Conservation (phyloP, 2,888 invertebrate species). For the Vesta saturnalis region DNA sequence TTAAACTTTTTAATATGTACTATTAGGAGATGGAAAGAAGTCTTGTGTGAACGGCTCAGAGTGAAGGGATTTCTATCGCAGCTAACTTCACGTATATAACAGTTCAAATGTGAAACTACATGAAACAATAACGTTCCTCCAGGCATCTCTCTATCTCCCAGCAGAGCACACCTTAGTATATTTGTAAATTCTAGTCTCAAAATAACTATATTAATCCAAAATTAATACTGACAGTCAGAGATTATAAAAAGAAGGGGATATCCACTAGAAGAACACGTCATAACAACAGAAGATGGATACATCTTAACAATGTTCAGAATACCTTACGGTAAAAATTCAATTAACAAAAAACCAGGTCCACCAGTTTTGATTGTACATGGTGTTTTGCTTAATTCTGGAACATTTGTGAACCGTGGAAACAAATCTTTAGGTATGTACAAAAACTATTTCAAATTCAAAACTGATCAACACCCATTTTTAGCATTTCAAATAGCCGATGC, state of each 20-base stretch:
- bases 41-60: too few relatives aligned
- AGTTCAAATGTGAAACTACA: too few relatives aligned
- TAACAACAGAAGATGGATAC: constrained; percentile 53
- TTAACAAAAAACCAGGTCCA: constrained; percentile 15
- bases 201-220: background rate
- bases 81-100: too few relatives aligned
- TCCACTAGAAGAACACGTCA: constrained; percentile 53
- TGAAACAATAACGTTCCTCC: too few relatives aligned
- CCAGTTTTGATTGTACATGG: constrained; percentile 57
- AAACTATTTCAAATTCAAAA: background rate
- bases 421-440: constrained; percentile 54
- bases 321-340: constrained; percentile 49
- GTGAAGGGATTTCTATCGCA: too few relatives aligned
- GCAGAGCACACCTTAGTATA: too few relatives aligned
- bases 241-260: constrained; percentile 52
- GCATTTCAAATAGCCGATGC: constrained; percentile 61
- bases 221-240: constrained; percentile 51
- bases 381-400: constrained; percentile 52
- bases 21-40: too few relatives aligned
- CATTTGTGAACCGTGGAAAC: constrained; percentile 54
- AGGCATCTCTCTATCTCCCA: too few relatives aligned
- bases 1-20: too few relatives aligned
- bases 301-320: constrained; percentile 53
- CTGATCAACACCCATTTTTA: constrained; percentile 40
- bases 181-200: background rate